Base-by-base conservation (phyloP, 2,888 invertebrate species). In the Phragmatobia fuliginosa region DNA sequence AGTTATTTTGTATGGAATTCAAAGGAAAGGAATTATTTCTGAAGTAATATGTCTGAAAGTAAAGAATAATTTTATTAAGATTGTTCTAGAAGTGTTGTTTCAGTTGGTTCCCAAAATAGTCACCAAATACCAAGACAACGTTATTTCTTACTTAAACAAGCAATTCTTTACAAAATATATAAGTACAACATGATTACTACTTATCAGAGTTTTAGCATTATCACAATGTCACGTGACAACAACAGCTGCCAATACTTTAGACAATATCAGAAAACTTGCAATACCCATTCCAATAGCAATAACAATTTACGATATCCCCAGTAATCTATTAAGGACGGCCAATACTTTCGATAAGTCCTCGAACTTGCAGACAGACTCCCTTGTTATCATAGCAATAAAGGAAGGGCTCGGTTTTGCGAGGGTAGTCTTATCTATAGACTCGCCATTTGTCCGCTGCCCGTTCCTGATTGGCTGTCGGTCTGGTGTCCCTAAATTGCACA, bases 381-480 rank as follows among this genome's bases (percentile, higher is more conserved):
- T 65, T 65, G 67, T 65, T 71, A 71, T 71, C 71, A 38, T 38
- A 36, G 65, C 58, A 56, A 71, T 71, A 71, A 67, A 68, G 56
- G 58, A 61, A 52, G 61, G 65, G 45, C 65, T 58, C 41, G 60
- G 33, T 68, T 68, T 66, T 56, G 59, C 41, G 62, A 66, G 65
- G 65, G 56, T 58, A 60, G 52, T 31, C 59, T 71, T 71, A 71
- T 71, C 71, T 71, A 58, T 67, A 61, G 64, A 33, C 65, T 58
- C 58, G 71, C 33, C 67, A 65, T 71, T 71, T 58, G 71, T 71
- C 21, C 60, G 56, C 32, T 67, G 64, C 64, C 60, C 66, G 28
- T 67, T 61, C 52, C 32, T 67, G 67, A 71, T 71, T 71, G 71
- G 64, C 56, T 63, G 67, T 11, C 67, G 59, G 59, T 18, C 31